Base-by-base conservation (phyloP, 2,888 invertebrate genomes). In the Hybos culiciformis region DNA sequence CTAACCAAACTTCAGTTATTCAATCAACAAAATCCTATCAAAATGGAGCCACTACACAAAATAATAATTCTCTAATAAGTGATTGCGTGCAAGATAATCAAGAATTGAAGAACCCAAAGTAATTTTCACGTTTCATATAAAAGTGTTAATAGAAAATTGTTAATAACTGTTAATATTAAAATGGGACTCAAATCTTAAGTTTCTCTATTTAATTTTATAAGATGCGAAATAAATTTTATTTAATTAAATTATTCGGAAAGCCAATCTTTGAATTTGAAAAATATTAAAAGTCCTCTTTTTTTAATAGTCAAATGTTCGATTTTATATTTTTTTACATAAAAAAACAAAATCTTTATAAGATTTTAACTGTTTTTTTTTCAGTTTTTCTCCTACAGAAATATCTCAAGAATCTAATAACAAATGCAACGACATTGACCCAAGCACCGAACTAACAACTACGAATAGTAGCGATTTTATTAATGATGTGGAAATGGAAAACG, bases 1-100 rank as follows among this genome's bases (percentile, higher is more conserved):
- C 71, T 43, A 69, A 71, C 49, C 80, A 79, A 66, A 81, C 84
- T 36, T 85, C 86, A 52, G 87, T 87, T 43, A 86, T 86, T 61
- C 80, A 85, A 63, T 86, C 85, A 62, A 84, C 86, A 48, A 67
- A 67, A 58, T 56, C 63, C 49, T 68, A 63, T 61, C 62, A 66
- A 53, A 62, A 59, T 55, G 62, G 58, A 52, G 54, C 56, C 39
- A n/a, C 36, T 11, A 32, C 32, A 17, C 32, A 32, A 19, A 19
- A 36, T 52, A 60, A 53, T 55, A 55, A 56, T 54, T 57, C 50
- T 53, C 44, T 62, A 60, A 61, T 60, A 55, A 51, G 50, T 50
- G 55, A 60, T 47, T 56, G 53, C 52, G 52, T 54, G 45, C 44
- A 58, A 54, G 74, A 75, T 48, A 76, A 75, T 63, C 74, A 74